Evolutionary conservation across 1,140 invertebrate genomes (phyloP), one percentile per base, ranked within the genome.

Genomic region (Drosophila gunungcola): DNA sequence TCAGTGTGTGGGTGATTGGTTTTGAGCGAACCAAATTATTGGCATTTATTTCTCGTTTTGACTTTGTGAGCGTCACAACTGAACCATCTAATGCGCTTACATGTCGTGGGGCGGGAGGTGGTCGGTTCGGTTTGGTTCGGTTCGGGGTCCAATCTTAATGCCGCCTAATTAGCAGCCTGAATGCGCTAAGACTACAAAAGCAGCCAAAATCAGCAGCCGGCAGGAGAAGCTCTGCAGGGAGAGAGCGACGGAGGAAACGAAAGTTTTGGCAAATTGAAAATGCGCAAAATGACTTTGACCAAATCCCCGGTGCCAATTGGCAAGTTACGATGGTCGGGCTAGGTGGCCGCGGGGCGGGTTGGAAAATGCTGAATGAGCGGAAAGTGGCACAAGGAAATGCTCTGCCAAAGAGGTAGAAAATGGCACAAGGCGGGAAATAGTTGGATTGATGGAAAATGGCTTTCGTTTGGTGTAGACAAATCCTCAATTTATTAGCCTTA

Each of bases 181-280:
- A 89, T 88, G 83, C 83, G 84, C 84, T 89, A 88, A 88, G 83
- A 88, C 84, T 88, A 88, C 83, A 88, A 88, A 83, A 80, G 76
- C 75, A 83, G 55, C 70, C 49, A 76, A 41, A 51, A 54, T 38
- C 53, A 43, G 61, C 55, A 32, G 45, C 65, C 38, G 55, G 54
- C 55, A 53, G 48, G 51, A 48, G 36, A 57, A 53, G 45, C 43
- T 45, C 52, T 62, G 36, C 51, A 4, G 69, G 41, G 58, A 67
- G 41, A 12, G 38, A 38, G 34, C 51, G 34, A 13, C 34, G 34
- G n/a, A 36, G 13, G 46, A 46, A 61, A 39, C 56, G 56, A 85
- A 88, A 85, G 85, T 65, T 85, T 88, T 60, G 83, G 55, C 78
- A 86, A 86, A 86, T 86, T 86, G 82, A 86, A 86, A 86, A 86